Evolutionary conservation across 2,888 invertebrate genomes (phyloP), one percentile per base, ranked within the genome.

Genomic region (Pecten maximus): DNA sequence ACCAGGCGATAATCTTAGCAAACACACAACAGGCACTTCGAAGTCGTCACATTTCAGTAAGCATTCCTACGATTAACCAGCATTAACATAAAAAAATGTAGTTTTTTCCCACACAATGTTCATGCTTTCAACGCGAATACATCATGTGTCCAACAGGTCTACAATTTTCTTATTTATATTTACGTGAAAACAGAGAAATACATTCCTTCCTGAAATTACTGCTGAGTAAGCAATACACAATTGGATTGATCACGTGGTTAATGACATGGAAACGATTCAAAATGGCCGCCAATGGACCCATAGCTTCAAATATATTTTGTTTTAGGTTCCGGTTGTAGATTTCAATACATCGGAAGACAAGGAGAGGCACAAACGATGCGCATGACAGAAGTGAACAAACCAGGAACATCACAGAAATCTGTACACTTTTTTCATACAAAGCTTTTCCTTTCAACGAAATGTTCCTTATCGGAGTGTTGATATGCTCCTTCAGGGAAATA

Each of bases 311-410:
- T 28, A 28, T 74, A 0, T 23, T 74, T 15, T 35, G 23, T 35
- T 35, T 28, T 35, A 35, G 12, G 28, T 10, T 35, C 35, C 1
- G 2, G 74, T 74, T 23, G 35, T 74, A 74, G 35, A 74, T 74
- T 4, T 28, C 28, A 8, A 74, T 74, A 35, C 74, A 74, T 35
- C 74, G 28, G 74, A 74, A 74, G 74, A 74, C 74, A 35, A 74
- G 28, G 74, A 74, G 74, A 0, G 74, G 74, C 0, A 74, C 74
- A 35, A 74, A 74, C 10, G 74, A 74, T 6, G 74, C 74, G 74
- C 74, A 74, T 74, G 74, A 74, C 74, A 74, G 74, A 15, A 74
- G 74, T 8, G 74, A 74, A 74, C 74, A 74, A 28, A 74, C 74
- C 15, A 74, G 74, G 35, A 74, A 74, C 74, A 74, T 74, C 0